Percentiles rank a stretch among this genome's conserved stretches.
Evolutionary conservation across 2,888 invertebrate genomes (phyloP).

Genomic region (Philereme transversata): DNA sequence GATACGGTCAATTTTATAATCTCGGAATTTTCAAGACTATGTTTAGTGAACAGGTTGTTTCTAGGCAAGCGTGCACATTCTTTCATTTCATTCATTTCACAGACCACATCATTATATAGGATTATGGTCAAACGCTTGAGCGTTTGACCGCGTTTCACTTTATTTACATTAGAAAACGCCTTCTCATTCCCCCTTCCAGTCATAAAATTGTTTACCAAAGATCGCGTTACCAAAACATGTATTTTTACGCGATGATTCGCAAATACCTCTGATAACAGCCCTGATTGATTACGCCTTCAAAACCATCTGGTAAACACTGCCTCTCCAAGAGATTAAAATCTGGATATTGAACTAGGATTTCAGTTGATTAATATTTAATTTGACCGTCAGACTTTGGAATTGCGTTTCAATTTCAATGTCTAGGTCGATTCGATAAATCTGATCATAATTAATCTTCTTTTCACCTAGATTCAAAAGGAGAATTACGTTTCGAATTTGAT

Average conservation of each 20-base stretch:
- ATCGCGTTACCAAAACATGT: slow-evolving; percentile 31
- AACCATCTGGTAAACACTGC: slow-evolving; percentile 40
- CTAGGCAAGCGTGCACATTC: no score
- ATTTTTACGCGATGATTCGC: slow-evolving; percentile 46
- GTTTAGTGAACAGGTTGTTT: no score
- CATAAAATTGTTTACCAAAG: not conserved
- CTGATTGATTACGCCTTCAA: slow-evolving; percentile 48
- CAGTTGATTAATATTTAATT: slow-evolving; percentile 15
- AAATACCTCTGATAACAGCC: slow-evolving; percentile 33
- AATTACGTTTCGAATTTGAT: no score
- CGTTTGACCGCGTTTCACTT: no score
- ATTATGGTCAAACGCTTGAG: no score
- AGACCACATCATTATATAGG: no score
- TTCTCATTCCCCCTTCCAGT: no score
- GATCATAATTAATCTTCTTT: not conserved
- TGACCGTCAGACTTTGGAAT: not conserved
- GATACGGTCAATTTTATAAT: no score
- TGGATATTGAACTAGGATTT: slow-evolving; percentile 33
- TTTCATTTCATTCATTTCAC: no score
- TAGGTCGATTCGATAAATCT: not conserved
- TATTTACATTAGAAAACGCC: no score
- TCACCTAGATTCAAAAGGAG: no score
- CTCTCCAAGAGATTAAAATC: slow-evolving; percentile 37
- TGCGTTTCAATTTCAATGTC: not conserved
- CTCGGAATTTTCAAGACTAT: no score